Percentiles rank a stretch among this genome's conserved stretches.
phyloP scores from a whole-genome alignment of 1,140 invertebrate species.

The Nasonia vitripennis region DNA sequence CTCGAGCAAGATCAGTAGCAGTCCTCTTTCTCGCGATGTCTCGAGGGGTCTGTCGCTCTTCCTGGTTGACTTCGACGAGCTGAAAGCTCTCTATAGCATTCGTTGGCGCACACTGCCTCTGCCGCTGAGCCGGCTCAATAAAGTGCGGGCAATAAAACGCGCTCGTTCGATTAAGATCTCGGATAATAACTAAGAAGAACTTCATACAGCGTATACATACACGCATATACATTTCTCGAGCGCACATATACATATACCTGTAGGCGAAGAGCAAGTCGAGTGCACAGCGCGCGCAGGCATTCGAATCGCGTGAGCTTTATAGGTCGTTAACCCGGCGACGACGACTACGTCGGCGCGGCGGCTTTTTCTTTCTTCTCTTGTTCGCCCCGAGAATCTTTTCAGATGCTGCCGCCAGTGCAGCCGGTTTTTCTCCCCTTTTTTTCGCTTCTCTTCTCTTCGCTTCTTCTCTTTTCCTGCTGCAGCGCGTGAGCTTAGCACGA shows the following conservation, averaged over 20 bases:
- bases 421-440: background rate
- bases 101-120: background rate
- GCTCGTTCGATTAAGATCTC: conserved; percentile 42
- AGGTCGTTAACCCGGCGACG: conserved; percentile 40
- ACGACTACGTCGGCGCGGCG: background rate
- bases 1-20: background rate
- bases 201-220: background rate
- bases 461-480: background rate
- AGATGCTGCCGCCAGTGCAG: background rate
- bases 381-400: conserved; percentile 29
- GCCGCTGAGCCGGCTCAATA: background rate
- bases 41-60: background rate
- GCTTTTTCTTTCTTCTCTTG: conserved; percentile 27
- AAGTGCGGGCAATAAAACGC: conserved; percentile 37
- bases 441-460: background rate
- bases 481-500: conserved; percentile 2
- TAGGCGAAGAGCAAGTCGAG: background rate
- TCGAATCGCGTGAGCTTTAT: conserved; percentile 42
- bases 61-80: conserved; percentile 4
- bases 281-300: background rate
- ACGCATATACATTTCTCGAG: background rate
- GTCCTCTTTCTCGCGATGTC: background rate
- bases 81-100: conserved; percentile 36
- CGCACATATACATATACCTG: background rate
- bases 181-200: conserved; percentile 32